These are phyloP conservation scores for Chaetophractus vellerosus DNA, from an alignment of 2,797 vertebrate genomes.

Conservation along the genomic window DNA sequence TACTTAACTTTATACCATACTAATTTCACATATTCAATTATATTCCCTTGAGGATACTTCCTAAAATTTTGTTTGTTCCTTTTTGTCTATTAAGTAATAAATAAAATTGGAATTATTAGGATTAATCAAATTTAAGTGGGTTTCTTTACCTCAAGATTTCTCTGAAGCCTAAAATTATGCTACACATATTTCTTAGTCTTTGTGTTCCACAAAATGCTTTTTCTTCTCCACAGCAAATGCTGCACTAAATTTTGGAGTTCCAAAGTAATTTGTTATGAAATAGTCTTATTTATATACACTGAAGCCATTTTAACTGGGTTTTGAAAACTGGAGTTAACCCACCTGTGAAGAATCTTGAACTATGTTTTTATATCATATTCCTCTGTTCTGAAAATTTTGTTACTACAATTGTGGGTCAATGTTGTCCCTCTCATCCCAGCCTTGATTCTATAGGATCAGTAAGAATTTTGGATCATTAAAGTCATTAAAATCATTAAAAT, in stretches of 20 bases:
- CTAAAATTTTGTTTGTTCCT: not conserved
- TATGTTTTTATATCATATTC: not conserved
- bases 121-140: not conserved
- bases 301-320: not conserved
- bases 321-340: not conserved
- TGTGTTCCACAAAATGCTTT: not conserved
- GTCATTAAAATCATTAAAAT: not conserved
- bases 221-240: not conserved
- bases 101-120: not conserved
- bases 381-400: not conserved
- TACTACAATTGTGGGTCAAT: not conserved
- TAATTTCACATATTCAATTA: not conserved
- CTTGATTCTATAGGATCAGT: not conserved
- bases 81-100: not conserved
- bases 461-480: not conserved
- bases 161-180: rapidly evolving
- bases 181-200: rapidly evolving
- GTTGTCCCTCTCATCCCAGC: not conserved
- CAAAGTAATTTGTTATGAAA: not conserved
- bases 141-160: not conserved
- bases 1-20: not conserved
- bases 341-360: not conserved
- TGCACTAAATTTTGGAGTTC: not conserved
- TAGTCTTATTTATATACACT: not conserved
- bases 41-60: not conserved